These are phyloP conservation scores for Nyctibius grandis DNA, from an alignment of 2,797 vertebrate species.

Conservation along the genomic window DNA sequence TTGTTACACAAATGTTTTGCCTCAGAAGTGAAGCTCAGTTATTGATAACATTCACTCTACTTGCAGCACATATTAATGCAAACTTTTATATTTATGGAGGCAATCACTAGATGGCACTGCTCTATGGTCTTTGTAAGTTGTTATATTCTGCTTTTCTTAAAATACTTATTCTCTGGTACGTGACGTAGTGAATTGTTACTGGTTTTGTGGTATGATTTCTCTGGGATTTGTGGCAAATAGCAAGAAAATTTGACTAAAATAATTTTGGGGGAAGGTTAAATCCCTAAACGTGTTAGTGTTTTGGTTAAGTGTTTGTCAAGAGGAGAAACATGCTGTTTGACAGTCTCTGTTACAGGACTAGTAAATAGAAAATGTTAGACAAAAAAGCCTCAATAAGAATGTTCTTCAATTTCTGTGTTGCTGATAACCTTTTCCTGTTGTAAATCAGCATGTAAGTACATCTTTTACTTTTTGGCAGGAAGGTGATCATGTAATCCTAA, in stretches of 20 bases:
- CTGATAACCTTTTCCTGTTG: neutral
- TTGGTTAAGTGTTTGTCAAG: neutral
- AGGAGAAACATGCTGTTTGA: neutral
- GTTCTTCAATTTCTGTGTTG: neutral
- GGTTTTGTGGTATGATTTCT: neutral
- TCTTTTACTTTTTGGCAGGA: neutral
- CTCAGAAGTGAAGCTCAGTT: neutral
- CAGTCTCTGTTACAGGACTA: neutral
- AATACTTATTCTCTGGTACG: neutral
- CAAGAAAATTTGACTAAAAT: neutral
- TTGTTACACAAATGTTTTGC: neutral
- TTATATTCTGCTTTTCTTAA: neutral
- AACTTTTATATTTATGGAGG: neutral
- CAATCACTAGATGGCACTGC: conserved; percentile 58
- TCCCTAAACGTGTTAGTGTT: neutral
- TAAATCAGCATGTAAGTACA: neutral
- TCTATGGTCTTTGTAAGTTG: conserved; percentile 8
- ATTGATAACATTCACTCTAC: neutral
- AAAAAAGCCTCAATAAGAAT: neutral
- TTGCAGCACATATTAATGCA: neutral
- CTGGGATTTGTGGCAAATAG: neutral
- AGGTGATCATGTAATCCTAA: neutral
- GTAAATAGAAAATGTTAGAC: neutral
- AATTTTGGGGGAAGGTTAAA: neutral
- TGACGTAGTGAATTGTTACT: neutral